Percentiles rank a stretch among this genome's conserved stretches.
Evolutionary conservation across 1,140 invertebrate genomes (phyloP).

Genomic region (Drosophila persimilis): DNA sequence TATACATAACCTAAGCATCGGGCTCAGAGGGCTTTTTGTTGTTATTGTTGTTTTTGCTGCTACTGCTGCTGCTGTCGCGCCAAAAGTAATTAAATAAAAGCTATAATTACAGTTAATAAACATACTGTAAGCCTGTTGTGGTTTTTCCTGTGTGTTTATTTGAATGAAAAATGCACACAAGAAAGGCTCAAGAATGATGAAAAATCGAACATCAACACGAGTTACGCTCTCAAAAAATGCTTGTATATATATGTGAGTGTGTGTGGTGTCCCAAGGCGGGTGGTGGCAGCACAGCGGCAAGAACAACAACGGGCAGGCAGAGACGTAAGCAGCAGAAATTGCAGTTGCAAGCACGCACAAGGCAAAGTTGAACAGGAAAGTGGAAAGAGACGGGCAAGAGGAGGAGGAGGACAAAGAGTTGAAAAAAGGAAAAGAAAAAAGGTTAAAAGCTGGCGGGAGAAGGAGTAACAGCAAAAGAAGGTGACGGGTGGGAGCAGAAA

Average conservation of each 20-base stretch:
- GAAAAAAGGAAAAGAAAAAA: constrained; percentile 16
- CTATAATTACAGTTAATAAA: constrained; percentile 17
- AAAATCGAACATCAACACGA: constrained; percentile 75
- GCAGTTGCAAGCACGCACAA: constrained; percentile 50
- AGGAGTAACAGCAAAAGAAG: no score
- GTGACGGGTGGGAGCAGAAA: no score
- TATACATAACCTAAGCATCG: constrained; percentile 13
- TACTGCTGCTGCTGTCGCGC: constrained; percentile 26
- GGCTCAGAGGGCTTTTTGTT: constrained; percentile 18
- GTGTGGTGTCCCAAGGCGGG: constrained; percentile 34
- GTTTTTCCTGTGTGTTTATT: constrained; percentile 8
- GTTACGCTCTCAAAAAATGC: constrained; percentile 35
- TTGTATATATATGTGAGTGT: constrained; percentile 24
- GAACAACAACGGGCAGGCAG: neutral
- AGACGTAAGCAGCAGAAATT: constrained; percentile 26
- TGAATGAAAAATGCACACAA: constrained; percentile 26
- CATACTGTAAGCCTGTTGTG: constrained; percentile 16
- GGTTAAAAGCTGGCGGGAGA: constrained; percentile 1
- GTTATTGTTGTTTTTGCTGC: constrained; percentile 6
- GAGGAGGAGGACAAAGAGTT: no score
- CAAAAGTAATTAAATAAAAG: constrained; percentile 53
- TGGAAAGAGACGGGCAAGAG: no score
- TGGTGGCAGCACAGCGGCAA: constrained; percentile 43
- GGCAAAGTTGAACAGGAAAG: no score
- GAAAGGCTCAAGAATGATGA: constrained; percentile 64